A percentile compares a stretch with the other conserved stretches of the same genome.
phyloP scores from a whole-genome alignment of 2,113 vertebrate genomes.

The Trichechus manatus region DNA sequence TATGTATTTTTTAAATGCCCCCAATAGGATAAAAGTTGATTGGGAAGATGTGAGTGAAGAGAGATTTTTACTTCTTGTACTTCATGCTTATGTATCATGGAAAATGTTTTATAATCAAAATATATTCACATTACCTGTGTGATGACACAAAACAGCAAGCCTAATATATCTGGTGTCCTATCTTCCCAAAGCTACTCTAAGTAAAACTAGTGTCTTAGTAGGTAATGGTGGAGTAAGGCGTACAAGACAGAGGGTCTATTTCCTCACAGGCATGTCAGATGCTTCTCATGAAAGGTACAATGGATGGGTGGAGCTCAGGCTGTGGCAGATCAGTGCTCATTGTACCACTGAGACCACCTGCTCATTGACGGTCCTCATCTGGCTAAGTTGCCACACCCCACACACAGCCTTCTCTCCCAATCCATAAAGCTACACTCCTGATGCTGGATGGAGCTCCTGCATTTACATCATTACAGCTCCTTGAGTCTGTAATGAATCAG shows the following conservation, averaged over 20 bases:
- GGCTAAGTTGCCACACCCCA: no score
- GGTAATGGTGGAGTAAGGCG: background rate
- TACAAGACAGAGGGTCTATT: background rate
- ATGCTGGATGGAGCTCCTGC: rapidly evolving
- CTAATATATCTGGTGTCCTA: no score
- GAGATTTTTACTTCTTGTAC: background rate
- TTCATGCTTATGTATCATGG: rapidly evolving
- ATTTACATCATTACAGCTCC: background rate
- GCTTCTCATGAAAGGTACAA: background rate
- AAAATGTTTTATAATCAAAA: no score
- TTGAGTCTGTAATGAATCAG: background rate
- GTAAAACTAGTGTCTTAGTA: background rate
- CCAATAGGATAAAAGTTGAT: background rate
- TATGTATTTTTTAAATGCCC: no score
- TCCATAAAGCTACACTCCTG: background rate
- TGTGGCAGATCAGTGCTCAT: no score
- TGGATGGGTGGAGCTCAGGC: no score
- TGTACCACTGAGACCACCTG: background rate
- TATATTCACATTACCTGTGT: background rate
- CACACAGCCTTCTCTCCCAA: background rate
- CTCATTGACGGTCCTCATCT: background rate
- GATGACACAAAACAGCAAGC: background rate
- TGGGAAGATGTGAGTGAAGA: no score
- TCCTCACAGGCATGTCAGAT: background rate
- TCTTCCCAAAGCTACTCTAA: background rate